Percentiles rank a stretch among this genome's conserved stretches.
phyloP scores from a whole-genome alignment of 2,797 vertebrate genomes.

The Smutsia temminckii region DNA sequence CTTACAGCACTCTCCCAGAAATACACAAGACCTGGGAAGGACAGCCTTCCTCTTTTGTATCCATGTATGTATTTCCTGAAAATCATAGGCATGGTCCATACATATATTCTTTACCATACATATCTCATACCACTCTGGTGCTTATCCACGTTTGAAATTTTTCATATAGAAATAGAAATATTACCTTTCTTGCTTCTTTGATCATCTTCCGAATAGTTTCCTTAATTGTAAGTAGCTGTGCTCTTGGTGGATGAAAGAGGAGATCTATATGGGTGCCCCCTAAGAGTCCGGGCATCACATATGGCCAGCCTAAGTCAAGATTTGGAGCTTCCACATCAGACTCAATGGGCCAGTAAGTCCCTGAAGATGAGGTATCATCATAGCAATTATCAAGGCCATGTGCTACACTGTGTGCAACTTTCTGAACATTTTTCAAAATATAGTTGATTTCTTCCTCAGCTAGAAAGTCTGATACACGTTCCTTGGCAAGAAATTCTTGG shows the following conservation, averaged over 20 bases:
- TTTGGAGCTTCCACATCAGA: slow-evolving; percentile 95
- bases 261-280: slow-evolving; percentile 92
- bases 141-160: neutral
- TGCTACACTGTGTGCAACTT: slow-evolving; percentile 79
- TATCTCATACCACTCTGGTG: neutral
- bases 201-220: slow-evolving; percentile 94
- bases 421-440: slow-evolving; percentile 89
- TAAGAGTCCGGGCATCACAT: slow-evolving; percentile 86
- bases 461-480: slow-evolving; percentile 91
- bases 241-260: slow-evolving; percentile 94
- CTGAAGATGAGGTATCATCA: slow-evolving; percentile 91
- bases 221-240: slow-evolving; percentile 94
- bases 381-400: slow-evolving; percentile 83
- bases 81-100: neutral
- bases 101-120: neutral
- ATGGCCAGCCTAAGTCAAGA: slow-evolving; percentile 97
- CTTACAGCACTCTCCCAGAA: neutral
- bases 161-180: slow-evolving; percentile 28
- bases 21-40: neutral
- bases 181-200: slow-evolving; percentile 96
- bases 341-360: slow-evolving; percentile 96
- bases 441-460: slow-evolving; percentile 93
- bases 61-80: neutral
- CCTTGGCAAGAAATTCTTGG: slow-evolving; percentile 91
- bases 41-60: neutral